Percentiles rank a stretch among this genome's conserved stretches.
Conservation (phyloP, 2,797 vertebrate species). For the Gallinago solitaria region DNA sequence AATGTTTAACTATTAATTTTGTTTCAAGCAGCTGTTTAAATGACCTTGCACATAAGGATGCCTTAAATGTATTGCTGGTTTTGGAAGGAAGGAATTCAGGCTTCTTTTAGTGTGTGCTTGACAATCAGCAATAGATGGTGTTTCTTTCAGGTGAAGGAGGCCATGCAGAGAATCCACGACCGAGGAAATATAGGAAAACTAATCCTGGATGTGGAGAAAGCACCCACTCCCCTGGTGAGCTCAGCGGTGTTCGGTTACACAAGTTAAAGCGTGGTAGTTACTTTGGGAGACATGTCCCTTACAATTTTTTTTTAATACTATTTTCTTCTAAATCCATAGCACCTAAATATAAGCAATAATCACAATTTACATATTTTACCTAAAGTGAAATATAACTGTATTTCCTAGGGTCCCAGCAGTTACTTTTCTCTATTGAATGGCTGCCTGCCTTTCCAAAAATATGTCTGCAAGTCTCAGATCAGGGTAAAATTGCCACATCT, state of each 20-base stretch:
- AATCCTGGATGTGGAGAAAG: conserved; percentile 96
- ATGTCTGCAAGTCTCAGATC: neutral
- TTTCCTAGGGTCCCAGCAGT: neutral
- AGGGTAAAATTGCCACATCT: neutral
- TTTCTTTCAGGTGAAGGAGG: conserved; percentile 92
- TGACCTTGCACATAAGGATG: neutral
- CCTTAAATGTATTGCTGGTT: neutral
- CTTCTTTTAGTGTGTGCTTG: neutral
- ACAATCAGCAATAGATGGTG: neutral
- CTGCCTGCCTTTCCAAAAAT: neutral
- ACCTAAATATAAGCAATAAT: neutral
- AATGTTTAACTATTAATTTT: neutral
- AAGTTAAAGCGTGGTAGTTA: neutral
- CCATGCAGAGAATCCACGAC: conserved; percentile 99
- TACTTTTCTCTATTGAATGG: neutral
- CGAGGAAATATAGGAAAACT: conserved; percentile 98
- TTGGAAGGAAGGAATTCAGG: neutral
- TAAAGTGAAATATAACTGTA: neutral
- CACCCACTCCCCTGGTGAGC: conserved; percentile 94
- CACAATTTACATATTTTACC: neutral
- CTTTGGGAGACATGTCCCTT: neutral
- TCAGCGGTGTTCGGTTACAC: neutral
- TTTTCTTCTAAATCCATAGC: neutral
- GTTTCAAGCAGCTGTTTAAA: neutral
- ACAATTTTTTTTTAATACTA: neutral